phyloP scores from a whole-genome alignment of 2,888 invertebrate species.

The Polydrusus cervinus region DNA sequence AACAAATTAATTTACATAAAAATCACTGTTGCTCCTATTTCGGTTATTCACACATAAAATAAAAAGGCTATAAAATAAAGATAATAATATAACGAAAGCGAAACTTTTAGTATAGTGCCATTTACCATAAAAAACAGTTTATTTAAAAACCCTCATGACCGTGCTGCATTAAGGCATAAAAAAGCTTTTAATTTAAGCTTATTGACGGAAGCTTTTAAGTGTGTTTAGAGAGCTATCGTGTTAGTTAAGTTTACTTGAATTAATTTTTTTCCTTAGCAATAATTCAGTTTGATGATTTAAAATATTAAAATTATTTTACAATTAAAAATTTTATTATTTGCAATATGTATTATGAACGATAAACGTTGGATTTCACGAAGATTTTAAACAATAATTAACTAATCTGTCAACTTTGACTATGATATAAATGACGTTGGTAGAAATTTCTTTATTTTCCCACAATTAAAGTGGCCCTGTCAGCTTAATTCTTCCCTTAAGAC shows the following conservation, averaged over 20 bases:
- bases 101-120: constrained; percentile 22
- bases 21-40: neutral
- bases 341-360: no score
- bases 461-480: no score
- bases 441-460: no score
- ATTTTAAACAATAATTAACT: no score
- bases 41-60: neutral
- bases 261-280: no score
- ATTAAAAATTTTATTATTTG: no score
- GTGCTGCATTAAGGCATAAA: constrained; percentile 18
- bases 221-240: constrained; percentile 18
- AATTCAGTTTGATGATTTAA: neutral
- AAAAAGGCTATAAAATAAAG: constrained; percentile 2
- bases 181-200: constrained; percentile 13
- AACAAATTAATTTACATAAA: no score
- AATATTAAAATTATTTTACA: neutral
- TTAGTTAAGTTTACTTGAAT: constrained; percentile 5
- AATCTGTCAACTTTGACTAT: no score
- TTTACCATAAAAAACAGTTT: constrained; percentile 30
- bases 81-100: constrained; percentile 4
- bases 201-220: constrained; percentile 17
- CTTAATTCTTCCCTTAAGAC: no score
- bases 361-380: no score
- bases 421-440: no score
- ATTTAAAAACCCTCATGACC: constrained; percentile 32